A percentile compares a stretch with the other conserved stretches of the same genome.
These are phyloP conservation scores for Lycia hirtaria DNA, from an alignment of 2,888 invertebrate genomes.

Conservation along the genomic window DNA sequence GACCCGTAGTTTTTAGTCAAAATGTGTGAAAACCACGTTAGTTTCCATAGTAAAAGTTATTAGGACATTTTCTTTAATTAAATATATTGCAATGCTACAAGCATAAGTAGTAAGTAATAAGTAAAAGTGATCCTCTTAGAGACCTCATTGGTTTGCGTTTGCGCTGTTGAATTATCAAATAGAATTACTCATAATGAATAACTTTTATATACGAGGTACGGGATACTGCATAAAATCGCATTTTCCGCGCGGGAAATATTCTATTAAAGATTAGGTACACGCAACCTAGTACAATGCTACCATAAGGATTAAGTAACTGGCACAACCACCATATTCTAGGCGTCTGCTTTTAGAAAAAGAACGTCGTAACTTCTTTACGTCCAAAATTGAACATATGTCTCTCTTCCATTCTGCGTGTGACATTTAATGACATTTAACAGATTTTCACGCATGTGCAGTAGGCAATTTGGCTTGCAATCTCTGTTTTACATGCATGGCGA, in stretches of 20 bases:
- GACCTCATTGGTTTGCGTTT: too few relatives aligned
- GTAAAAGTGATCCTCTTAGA: too few relatives aligned
- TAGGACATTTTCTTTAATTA: too few relatives aligned
- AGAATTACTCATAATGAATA: too few relatives aligned
- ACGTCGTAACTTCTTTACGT: slow-evolving; percentile 1
- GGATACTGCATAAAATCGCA: too few relatives aligned
- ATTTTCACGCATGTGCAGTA: slow-evolving; percentile 40
- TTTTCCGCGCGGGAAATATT: neutral
- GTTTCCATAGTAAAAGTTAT: too few relatives aligned
- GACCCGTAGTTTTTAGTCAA: too few relatives aligned
- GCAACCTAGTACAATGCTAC: neutral
- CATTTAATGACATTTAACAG: slow-evolving; percentile 42
- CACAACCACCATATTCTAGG: slow-evolving; percentile 15
- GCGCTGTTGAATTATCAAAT: too few relatives aligned
- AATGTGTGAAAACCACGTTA: too few relatives aligned
- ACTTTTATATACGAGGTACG: too few relatives aligned
- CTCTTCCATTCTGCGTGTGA: slow-evolving; percentile 22
- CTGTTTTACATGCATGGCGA: slow-evolving; percentile 17
- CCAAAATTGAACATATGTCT: slow-evolving; percentile 3
- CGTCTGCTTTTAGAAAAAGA: neutral
- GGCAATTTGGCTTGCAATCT: slow-evolving; percentile 20
- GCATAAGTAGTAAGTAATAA: too few relatives aligned
- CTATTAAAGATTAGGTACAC: neutral
- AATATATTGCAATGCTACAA: too few relatives aligned
- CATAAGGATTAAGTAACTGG: slow-evolving; percentile 30